Evolutionary conservation across 1,140 invertebrate species (phyloP).

Genomic region (Drosophila santomea): DNA sequence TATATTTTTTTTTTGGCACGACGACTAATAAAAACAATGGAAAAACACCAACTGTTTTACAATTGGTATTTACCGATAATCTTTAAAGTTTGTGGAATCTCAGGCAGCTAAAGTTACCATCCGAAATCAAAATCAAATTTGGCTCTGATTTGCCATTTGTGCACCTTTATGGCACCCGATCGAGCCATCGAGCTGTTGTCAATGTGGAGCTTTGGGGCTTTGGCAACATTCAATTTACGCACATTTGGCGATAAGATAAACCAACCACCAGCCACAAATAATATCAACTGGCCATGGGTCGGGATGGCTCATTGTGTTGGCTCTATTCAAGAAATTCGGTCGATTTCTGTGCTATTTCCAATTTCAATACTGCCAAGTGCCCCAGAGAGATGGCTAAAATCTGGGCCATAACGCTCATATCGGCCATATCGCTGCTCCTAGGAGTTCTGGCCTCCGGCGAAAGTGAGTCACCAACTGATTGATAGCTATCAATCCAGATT

Average conservation of each 20-base stretch:
- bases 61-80: too few species aligned
- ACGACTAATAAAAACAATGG: not conserved
- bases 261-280: slow-evolving; percentile 16
- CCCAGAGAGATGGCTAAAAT: slow-evolving; percentile 8
- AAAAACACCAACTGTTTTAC: not conserved
- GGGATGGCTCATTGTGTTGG: slow-evolving; percentile 45
- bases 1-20: not conserved
- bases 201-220: slow-evolving; percentile 37
- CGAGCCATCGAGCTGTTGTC: slow-evolving; percentile 29
- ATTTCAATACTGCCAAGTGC: too few species aligned
- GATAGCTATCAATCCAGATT: slow-evolving; percentile 11
- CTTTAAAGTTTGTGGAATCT: not conserved
- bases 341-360: slow-evolving; percentile 12
- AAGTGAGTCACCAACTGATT: slow-evolving; percentile 33
- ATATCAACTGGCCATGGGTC: slow-evolving; percentile 42
- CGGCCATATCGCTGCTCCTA: slow-evolving; percentile 5
- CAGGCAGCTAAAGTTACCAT: not conserved
- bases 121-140: slow-evolving; percentile 48
- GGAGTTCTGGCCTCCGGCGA: slow-evolving; percentile 11
- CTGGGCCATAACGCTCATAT: not conserved
- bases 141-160: slow-evolving; percentile 44
- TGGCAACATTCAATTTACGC: slow-evolving; percentile 73
- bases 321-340: slow-evolving; percentile 43
- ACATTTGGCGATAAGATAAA: slow-evolving; percentile 64
- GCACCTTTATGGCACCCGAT: slow-evolving; percentile 39